Evolutionary conservation across 2,888 invertebrate genomes (phyloP).

Genomic region (Lochmaea capreae): DNA sequence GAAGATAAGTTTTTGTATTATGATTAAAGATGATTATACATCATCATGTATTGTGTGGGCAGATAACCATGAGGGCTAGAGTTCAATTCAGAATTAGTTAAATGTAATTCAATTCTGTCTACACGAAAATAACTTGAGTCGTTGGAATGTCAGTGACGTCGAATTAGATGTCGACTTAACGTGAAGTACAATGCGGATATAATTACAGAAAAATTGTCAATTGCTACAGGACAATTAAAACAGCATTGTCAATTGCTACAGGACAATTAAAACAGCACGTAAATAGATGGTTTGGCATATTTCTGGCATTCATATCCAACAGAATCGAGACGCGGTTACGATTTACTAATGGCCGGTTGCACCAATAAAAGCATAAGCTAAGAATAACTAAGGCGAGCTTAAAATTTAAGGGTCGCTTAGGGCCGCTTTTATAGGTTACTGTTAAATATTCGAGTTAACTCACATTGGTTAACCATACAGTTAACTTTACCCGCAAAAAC

Average conservation of each 20-base stretch:
- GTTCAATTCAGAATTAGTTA: conserved; percentile 30
- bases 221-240: not conserved
- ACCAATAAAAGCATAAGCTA: too few species aligned
- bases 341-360: too few species aligned
- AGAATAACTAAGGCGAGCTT: too few species aligned
- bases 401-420: too few species aligned
- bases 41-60: conserved; percentile 23
- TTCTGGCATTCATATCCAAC: too few species aligned
- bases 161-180: not conserved
- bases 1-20: conserved; percentile 10
- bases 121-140: conserved; percentile 8
- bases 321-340: too few species aligned
- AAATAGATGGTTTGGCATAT: too few species aligned
- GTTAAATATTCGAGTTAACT: too few species aligned
- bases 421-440: too few species aligned
- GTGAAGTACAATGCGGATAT: not conserved
- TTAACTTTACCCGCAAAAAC: too few species aligned
- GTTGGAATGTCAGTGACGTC: conserved; percentile 11
- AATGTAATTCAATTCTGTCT: conserved; percentile 28
- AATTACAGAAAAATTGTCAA: not conserved
- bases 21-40: conserved; percentile 16
- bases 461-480: too few species aligned
- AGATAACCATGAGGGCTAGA: conserved; percentile 17
- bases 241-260: not conserved
- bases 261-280: not conserved